Conservation (phyloP, 64 coral and sea anemone species). For the Stichodactyla helianthus region DNA sequence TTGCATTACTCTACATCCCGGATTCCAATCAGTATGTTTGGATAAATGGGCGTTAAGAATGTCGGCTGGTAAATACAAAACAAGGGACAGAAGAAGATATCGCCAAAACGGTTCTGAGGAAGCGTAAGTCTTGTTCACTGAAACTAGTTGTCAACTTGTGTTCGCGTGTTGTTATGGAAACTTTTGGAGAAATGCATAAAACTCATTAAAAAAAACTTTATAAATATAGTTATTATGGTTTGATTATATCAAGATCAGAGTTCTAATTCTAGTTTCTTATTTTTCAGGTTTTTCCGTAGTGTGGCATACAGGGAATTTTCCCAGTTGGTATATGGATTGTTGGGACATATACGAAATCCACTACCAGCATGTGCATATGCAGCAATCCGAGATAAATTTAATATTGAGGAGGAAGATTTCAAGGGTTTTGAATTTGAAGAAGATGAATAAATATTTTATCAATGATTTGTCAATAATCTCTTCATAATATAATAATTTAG, state of each 20-base stretch:
- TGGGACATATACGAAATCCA: not conserved
- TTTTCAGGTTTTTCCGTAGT: slow-evolving; percentile 1
- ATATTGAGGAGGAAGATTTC: too few relatives aligned
- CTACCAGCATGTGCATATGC: slow-evolving; percentile 19
- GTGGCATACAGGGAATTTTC: slow-evolving; percentile 11
- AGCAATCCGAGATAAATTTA: too few relatives aligned
- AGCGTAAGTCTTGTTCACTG: not conserved
- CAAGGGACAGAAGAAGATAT: not conserved
- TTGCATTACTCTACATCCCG: not conserved
- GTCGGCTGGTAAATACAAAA: slow-evolving; percentile 1
- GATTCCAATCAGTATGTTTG: not conserved
- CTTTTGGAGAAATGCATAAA: too few relatives aligned
- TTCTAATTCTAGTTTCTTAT: not conserved
- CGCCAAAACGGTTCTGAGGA: not conserved
- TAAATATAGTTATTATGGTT: too few relatives aligned
- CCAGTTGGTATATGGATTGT: not conserved
- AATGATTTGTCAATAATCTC: too few relatives aligned
- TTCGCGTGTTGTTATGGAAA: too few relatives aligned
- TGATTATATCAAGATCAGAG: not conserved
- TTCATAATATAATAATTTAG: too few relatives aligned
- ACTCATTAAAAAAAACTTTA: too few relatives aligned
- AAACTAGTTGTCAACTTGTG: not conserved
- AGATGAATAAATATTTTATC: too few relatives aligned
- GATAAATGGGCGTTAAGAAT: slow-evolving; percentile 4
- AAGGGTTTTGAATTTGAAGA: too few relatives aligned